These are phyloP conservation scores for Oxycera nigricornis DNA, from an alignment of 2,888 invertebrate species.

Conservation along the genomic window DNA sequence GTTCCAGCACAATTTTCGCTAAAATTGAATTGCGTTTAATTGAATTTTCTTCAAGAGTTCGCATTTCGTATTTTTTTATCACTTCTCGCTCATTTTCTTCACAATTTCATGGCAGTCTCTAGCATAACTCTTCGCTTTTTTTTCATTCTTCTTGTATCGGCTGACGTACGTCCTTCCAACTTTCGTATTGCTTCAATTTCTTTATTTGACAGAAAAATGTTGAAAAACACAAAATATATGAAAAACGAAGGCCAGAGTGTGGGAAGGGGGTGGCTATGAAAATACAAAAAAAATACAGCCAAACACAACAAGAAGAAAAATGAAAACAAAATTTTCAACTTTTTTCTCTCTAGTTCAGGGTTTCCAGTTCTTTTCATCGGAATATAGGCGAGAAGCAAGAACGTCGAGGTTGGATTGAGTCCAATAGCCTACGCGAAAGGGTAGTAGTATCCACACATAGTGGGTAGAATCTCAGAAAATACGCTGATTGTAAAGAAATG, in stretches of 20 bases:
- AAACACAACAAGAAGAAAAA: background rate
- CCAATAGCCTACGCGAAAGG: background rate
- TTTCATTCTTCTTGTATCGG: constrained; percentile 2
- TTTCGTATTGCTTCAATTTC: constrained; percentile 34
- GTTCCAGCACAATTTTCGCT: constrained; percentile 25
- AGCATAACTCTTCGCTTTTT: background rate
- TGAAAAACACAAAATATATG: background rate
- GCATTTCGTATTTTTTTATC: constrained; percentile 17
- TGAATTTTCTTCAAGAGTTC: constrained; percentile 36
- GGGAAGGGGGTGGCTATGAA: background rate
- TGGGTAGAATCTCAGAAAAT: no score
- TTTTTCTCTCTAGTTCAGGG: background rate
- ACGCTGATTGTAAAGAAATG: background rate
- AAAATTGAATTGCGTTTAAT: constrained; percentile 39
- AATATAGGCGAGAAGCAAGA: background rate
- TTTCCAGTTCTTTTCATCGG: background rate
- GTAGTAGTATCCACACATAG: background rate
- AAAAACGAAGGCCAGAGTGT: background rate
- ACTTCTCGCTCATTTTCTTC: constrained; percentile 16
- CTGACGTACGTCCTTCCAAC: background rate
- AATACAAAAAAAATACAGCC: background rate
- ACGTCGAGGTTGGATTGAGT: background rate
- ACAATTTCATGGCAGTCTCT: background rate
- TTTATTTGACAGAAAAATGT: constrained; percentile 35
- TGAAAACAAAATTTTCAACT: constrained; percentile 22